phyloP scores from a whole-genome alignment of 2,113 vertebrate genomes.

The Dissostichus mawsoni region DNA sequence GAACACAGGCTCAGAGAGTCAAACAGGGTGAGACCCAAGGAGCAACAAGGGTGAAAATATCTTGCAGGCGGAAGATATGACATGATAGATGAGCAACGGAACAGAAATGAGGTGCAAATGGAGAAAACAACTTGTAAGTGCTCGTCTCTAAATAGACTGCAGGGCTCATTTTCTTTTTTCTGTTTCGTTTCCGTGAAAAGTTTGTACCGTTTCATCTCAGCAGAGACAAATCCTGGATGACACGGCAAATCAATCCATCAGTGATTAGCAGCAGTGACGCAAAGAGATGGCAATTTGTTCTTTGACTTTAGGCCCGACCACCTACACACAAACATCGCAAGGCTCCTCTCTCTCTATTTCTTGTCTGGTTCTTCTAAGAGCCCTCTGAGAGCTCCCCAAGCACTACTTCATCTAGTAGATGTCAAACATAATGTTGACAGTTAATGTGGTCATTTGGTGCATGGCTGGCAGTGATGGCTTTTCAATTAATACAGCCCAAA shows the following conservation, averaged over 20 bases:
- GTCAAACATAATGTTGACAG: conserved; percentile 78
- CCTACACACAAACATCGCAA: conserved; percentile 59
- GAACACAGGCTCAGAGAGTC: conserved; percentile 55
- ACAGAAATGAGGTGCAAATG: conserved; percentile 59
- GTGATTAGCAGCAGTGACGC: conserved; percentile 62
- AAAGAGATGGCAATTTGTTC: conserved; percentile 61
- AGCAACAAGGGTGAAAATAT: conserved; percentile 67
- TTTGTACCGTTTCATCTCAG: conserved; percentile 48
- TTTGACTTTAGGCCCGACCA: conserved; percentile 70
- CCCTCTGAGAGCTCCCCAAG: conserved; percentile 67
- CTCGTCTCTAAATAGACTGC: conserved; percentile 63
- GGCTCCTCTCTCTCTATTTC: conserved; percentile 32
- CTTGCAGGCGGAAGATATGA: conserved; percentile 52
- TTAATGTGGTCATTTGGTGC: conserved; percentile 79
- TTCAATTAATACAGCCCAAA: conserved; percentile 79
- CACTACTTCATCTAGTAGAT: conserved; percentile 66
- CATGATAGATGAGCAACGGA: conserved; percentile 57
- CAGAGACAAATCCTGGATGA: conserved; percentile 53
- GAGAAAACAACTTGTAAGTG: conserved; percentile 57
- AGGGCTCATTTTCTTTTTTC: conserved; percentile 55
- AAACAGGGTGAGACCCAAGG: conserved; percentile 59
- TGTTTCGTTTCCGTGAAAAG: conserved; percentile 39
- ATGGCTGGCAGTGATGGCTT: conserved; percentile 77
- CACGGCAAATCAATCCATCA: conserved; percentile 55
- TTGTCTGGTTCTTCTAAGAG: conserved; percentile 54